Percentiles rank a stretch among this genome's conserved stretches.
Evolutionary conservation across 2,113 vertebrate species (phyloP).

Genomic region (Leptocoma aspasia): DNA sequence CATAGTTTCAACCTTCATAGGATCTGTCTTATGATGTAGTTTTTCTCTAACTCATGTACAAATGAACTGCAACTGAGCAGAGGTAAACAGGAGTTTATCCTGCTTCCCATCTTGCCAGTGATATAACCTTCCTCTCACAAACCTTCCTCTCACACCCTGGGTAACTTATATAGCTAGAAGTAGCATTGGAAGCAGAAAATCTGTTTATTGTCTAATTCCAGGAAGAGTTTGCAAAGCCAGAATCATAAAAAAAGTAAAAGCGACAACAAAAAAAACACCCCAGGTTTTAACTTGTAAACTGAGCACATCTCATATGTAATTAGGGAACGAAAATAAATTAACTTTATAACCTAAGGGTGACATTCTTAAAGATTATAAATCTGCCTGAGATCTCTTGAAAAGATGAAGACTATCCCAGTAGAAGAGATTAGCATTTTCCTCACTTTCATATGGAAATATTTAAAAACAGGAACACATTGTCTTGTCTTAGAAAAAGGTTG

Average conservation of each 20-base stretch:
- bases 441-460: background rate
- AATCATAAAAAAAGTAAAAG: background rate
- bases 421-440: background rate
- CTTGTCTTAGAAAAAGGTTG: background rate
- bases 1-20: background rate
- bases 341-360: background rate
- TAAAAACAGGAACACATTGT: background rate
- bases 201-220: background rate
- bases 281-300: conserved; percentile 6
- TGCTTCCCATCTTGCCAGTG: background rate
- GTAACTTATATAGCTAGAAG: background rate
- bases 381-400: background rate
- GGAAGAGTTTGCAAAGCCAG: background rate
- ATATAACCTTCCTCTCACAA: background rate
- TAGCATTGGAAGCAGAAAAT: background rate
- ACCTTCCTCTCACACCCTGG: background rate
- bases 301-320: background rate
- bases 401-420: background rate
- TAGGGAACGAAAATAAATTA: conserved; percentile 13
- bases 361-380: conserved; percentile 8
- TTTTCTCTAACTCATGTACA: background rate
- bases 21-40: background rate
- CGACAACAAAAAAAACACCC: background rate
- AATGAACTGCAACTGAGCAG: background rate
- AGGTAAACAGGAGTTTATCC: background rate